A percentile compares a stretch with the other conserved stretches of the same genome.
These are phyloP conservation scores for Pagetopsis macropterus DNA, from an alignment of 2,797 vertebrate genomes.

Conservation along the genomic window DNA sequence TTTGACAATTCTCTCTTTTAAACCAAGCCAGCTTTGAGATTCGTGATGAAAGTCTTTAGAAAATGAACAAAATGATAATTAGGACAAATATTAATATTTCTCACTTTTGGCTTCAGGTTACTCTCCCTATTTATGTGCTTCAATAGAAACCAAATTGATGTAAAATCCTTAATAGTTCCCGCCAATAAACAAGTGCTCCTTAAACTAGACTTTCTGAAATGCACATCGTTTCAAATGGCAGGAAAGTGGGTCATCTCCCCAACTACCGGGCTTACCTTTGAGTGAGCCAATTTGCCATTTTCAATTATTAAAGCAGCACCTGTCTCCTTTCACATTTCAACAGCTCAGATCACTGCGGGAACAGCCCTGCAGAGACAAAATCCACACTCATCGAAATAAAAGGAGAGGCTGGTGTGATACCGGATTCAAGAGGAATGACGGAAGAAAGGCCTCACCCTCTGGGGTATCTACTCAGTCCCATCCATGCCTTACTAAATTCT, in stretches of 20 bases:
- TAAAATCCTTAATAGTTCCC: conserved; percentile 23
- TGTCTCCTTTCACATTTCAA: conserved; percentile 67
- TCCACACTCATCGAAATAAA: conserved; percentile 35
- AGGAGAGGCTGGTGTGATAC: conserved; percentile 38
- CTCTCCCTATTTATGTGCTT: conserved; percentile 6
- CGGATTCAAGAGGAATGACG: conserved; percentile 42
- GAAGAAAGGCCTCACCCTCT: conserved; percentile 39
- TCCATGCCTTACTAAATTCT: conserved; percentile 42
- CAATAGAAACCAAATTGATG: conserved; percentile 14
- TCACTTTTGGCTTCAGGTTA: conserved; percentile 36
- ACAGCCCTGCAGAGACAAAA: conserved; percentile 42
- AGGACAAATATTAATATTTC: conserved; percentile 47
- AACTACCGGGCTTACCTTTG: conserved; percentile 53
- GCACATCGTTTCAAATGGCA: conserved; percentile 52
- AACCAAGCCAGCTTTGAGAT: conserved; percentile 33
- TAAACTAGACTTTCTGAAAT: conserved; percentile 34
- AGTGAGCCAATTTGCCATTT: conserved; percentile 72
- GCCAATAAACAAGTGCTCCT: conserved; percentile 50
- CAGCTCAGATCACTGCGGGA: conserved; percentile 40
- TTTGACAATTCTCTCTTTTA: conserved; percentile 33
- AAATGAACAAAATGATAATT: conserved; percentile 41
- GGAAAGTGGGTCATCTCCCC: conserved; percentile 67
- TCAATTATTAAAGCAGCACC: conserved; percentile 76
- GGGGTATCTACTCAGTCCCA: conserved; percentile 37
- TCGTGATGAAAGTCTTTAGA: conserved; percentile 33